Percentiles rank a stretch among this genome's conserved stretches.
These are phyloP conservation scores for Tragelaphus imberbis DNA, from an alignment of 2,113 vertebrate genomes.

Conservation along the genomic window DNA sequence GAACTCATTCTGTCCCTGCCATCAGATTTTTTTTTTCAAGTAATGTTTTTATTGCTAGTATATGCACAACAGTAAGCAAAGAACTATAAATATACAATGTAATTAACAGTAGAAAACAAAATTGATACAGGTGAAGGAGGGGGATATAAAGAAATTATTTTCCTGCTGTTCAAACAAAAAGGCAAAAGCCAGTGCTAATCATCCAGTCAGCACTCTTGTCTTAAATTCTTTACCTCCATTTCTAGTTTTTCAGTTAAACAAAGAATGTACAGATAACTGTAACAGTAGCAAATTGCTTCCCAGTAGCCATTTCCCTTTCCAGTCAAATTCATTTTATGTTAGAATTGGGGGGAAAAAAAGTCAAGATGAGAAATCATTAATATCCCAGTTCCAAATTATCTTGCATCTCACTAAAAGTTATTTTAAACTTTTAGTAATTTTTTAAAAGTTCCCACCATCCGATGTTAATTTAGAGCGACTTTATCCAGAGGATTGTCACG, in stretches of 20 bases:
- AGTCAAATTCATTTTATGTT: conserved; percentile 74
- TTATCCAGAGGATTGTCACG: not conserved
- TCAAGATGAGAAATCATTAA: conserved; percentile 67
- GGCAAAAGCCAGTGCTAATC: conserved; percentile 71
- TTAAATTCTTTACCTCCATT: conserved; percentile 88
- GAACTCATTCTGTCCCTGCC: not conserved
- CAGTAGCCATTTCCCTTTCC: conserved; percentile 74
- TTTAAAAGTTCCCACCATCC: conserved; percentile 42
- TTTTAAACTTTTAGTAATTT: conserved; percentile 60
- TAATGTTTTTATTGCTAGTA: conserved; percentile 93
- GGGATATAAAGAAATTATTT: conserved; percentile 70
- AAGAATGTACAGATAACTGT: conserved; percentile 73
- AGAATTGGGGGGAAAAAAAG: conserved; percentile 54
- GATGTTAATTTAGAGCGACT: not conserved
- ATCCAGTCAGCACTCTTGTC: conserved; percentile 71
- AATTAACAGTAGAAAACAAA: conserved; percentile 89
- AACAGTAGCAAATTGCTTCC: conserved; percentile 74
- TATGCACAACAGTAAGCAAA: conserved; percentile 93
- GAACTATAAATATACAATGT: conserved; percentile 95
- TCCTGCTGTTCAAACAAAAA: conserved; percentile 68
- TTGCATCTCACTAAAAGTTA: conserved; percentile 65
- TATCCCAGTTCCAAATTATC: conserved; percentile 60
- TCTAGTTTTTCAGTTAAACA: conserved; percentile 81
- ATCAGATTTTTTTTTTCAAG: conserved; percentile 68
- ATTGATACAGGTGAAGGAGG: conserved; percentile 82